Percentiles rank a stretch among this genome's conserved stretches.
Evolutionary conservation across 2,888 invertebrate species (phyloP).

Genomic region (Choreutis nemorana): DNA sequence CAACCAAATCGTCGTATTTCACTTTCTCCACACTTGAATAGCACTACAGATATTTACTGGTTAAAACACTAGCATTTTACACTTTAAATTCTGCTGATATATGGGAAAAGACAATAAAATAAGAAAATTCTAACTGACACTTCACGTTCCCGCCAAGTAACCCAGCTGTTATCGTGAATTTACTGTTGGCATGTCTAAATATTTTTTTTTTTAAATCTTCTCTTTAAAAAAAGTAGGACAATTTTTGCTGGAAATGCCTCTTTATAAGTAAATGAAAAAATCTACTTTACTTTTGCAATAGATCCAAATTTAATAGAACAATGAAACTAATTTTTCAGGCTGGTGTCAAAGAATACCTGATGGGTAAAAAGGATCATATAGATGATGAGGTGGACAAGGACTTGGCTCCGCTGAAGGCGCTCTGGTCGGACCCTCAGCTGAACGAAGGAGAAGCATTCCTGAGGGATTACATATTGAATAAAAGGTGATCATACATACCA

Average conservation of each 20-base stretch:
- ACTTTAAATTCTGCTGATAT: too few relatives aligned
- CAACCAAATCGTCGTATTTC: too few relatives aligned
- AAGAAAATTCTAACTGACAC: too few relatives aligned
- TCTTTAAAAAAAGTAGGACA: too few relatives aligned
- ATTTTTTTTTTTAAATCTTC: too few relatives aligned
- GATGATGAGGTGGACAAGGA: conserved; percentile 68
- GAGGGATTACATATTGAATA: conserved; percentile 90
- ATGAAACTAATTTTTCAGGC: conserved; percentile 12
- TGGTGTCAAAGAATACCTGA: conserved; percentile 74
- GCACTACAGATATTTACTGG: too few relatives aligned
- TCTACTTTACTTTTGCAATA: background rate
- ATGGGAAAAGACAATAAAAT: too few relatives aligned
- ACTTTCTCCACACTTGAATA: too few relatives aligned
- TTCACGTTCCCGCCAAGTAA: too few relatives aligned
- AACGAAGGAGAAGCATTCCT: conserved; percentile 88
- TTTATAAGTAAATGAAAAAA: background rate
- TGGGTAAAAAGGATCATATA: conserved; percentile 73
- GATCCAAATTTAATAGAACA: background rate
- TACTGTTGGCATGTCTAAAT: too few relatives aligned
- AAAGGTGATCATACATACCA: conserved; percentile 54
- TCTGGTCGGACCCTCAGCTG: conserved; percentile 85
- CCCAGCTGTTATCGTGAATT: too few relatives aligned
- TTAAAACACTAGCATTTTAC: too few relatives aligned
- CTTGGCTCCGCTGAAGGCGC: conserved; percentile 78
- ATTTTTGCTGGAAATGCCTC: background rate